A percentile compares a stretch with the other conserved stretches of the same genome.
These are phyloP conservation scores for Odontophorus gujanensis DNA, from an alignment of 2,113 vertebrate genomes.

Conservation along the genomic window DNA sequence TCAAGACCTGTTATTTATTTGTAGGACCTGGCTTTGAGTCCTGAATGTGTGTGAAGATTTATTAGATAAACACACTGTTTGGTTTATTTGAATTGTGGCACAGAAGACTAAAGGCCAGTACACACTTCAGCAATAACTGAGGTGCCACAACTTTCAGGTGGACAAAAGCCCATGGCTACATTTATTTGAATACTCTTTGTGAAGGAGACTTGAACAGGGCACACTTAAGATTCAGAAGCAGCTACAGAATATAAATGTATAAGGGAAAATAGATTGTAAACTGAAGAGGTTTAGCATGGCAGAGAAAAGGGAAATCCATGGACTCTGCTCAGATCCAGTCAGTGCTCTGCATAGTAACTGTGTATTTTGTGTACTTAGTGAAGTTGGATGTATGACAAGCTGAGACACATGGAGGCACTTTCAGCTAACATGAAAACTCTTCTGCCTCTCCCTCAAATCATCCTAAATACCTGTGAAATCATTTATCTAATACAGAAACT, in stretches of 20 bases:
- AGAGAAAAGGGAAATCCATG: neutral
- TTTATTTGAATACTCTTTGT: neutral
- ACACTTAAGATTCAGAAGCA: neutral
- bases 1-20: neutral
- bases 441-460: neutral
- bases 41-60: neutral
- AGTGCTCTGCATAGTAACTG: neutral
- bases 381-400: neutral
- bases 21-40: neutral
- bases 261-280: neutral
- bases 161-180: neutral
- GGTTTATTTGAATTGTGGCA: neutral
- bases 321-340: neutral
- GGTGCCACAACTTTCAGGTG: neutral
- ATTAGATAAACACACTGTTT: neutral
- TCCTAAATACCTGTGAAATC: neutral
- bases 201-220: neutral
- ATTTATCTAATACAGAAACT: neutral
- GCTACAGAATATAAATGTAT: neutral
- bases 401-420: neutral
- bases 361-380: neutral
- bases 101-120: neutral
- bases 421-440: neutral
- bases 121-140: neutral
- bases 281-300: neutral